Percentiles rank a stretch among this genome's conserved stretches.
Evolutionary conservation across 2,797 vertebrate genomes (phyloP).

Genomic region (Epinephelus awoara): DNA sequence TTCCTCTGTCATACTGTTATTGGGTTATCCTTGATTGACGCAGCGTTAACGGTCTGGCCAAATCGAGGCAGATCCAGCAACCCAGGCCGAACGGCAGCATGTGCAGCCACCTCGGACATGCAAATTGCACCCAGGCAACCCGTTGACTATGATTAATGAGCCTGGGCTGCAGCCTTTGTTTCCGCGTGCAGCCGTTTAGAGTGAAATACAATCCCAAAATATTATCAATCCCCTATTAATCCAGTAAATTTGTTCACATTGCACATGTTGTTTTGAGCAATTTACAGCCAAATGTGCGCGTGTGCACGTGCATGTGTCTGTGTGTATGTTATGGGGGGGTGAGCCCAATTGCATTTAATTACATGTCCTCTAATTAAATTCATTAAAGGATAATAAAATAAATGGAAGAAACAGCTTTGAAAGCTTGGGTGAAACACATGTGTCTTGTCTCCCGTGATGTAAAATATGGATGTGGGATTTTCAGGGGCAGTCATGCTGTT

Average conservation of each 20-base stretch:
- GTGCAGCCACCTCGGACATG: slow-evolving; percentile 97
- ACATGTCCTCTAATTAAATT: slow-evolving; percentile 99
- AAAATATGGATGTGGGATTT: slow-evolving; percentile 96
- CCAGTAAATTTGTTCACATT: slow-evolving; percentile 95
- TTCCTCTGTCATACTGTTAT: slow-evolving; percentile 79
- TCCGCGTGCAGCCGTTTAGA: slow-evolving; percentile 96
- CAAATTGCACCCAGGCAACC: slow-evolving; percentile 97
- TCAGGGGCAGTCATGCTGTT: slow-evolving; percentile 82
- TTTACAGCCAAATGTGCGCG: slow-evolving; percentile 90
- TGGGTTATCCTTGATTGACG: slow-evolving; percentile 86
- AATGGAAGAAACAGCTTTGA: slow-evolving; percentile 95
- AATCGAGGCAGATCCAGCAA: slow-evolving; percentile 92
- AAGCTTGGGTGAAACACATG: slow-evolving; percentile 95
- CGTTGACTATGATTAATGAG: slow-evolving; percentile 99
- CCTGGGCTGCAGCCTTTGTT: slow-evolving; percentile 97
- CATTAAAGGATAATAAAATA: slow-evolving; percentile 99
- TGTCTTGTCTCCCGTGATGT: slow-evolving; percentile 92
- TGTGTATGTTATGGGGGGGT: slow-evolving; percentile 75
- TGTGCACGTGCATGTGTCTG: slow-evolving; percentile 19
- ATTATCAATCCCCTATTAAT: slow-evolving; percentile 99
- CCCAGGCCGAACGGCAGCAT: slow-evolving; percentile 92
- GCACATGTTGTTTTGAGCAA: slow-evolving; percentile 95
- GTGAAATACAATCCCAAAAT: slow-evolving; percentile 99
- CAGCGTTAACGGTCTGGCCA: slow-evolving; percentile 83
- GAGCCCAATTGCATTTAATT: slow-evolving; percentile 99